Evolutionary conservation across 30 jellyfish, hydroid and myxozoan genomes (phyloP).

Genomic region (Pelagia noctiluca): DNA sequence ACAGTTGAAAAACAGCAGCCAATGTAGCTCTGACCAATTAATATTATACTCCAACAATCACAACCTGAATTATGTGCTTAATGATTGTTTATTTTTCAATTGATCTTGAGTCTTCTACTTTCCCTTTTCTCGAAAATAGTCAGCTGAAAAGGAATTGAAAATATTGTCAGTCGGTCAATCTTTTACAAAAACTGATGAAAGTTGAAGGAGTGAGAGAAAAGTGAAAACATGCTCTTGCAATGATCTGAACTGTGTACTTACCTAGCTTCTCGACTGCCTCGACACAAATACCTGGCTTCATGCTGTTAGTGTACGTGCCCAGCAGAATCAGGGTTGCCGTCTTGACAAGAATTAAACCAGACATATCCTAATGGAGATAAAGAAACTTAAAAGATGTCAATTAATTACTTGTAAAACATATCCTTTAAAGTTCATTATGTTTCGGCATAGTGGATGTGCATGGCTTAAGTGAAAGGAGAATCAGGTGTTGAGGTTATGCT

Average conservation of each 20-base stretch:
- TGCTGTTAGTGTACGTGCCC: conserved; percentile 62
- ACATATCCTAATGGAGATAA: conserved; percentile 36
- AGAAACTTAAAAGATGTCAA: neutral
- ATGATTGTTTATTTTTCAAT: too few species aligned
- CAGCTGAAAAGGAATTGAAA: conserved; percentile 65
- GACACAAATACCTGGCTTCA: conserved; percentile 93
- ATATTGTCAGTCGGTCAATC: neutral
- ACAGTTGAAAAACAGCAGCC: too few species aligned
- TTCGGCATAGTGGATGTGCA: too few species aligned
- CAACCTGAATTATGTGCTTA: too few species aligned
- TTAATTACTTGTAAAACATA: too few species aligned
- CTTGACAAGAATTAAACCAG: conserved; percentile 75
- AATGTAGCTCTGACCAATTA: too few species aligned
- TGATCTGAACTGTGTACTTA: conserved; percentile 16
- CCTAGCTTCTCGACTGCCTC: conserved; percentile 95
- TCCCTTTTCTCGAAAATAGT: conserved; percentile 94
- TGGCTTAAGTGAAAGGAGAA: too few species aligned
- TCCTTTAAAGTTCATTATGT: too few species aligned
- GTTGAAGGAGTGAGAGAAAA: neutral
- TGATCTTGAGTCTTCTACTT: conserved; percentile 24
- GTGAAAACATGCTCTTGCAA: neutral
- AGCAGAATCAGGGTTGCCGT: conserved; percentile 80
- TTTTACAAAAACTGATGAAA: too few species aligned
- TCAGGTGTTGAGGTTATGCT: too few species aligned
- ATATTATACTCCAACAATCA: too few species aligned